These are phyloP conservation scores for Sceloporus tristichus DNA, from an alignment of 2,113 vertebrate genomes.

Conservation along the genomic window DNA sequence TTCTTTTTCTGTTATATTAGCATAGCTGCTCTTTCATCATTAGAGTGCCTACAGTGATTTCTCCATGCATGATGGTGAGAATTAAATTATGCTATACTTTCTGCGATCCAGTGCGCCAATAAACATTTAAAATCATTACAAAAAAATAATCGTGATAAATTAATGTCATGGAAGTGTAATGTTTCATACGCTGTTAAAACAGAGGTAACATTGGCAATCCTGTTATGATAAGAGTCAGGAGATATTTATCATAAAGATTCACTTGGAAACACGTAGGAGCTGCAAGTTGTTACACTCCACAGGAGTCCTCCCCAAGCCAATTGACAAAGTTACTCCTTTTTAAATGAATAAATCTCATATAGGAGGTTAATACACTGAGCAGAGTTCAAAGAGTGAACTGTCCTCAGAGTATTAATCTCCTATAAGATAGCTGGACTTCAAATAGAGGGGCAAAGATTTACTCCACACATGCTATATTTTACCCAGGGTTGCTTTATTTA, in stretches of 20 bases:
- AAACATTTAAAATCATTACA: conserved; percentile 75
- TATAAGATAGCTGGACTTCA: not conserved
- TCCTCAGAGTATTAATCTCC: not conserved
- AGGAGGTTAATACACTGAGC: conserved; percentile 52
- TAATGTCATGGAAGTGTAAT: conserved; percentile 62
- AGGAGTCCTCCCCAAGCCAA: not conserved
- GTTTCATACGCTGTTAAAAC: conserved; percentile 62
- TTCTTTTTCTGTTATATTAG: conserved; percentile 75
- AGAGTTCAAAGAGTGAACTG: conserved; percentile 30
- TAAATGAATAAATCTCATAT: conserved; percentile 40
- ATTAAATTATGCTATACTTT: conserved; percentile 77
- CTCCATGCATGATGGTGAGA: conserved; percentile 56
- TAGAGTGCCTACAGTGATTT: conserved; percentile 71
- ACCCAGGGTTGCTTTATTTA: not conserved
- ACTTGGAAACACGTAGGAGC: conserved; percentile 38
- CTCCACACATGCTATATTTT: not conserved
- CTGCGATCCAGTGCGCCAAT: conserved; percentile 63
- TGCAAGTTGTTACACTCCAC: conserved; percentile 26
- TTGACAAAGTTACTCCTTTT: conserved; percentile 49
- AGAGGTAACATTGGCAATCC: conserved; percentile 44
- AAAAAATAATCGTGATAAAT: conserved; percentile 76
- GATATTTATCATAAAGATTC: conserved; percentile 55
- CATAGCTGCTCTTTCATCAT: conserved; percentile 79
- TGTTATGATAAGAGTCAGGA: conserved; percentile 52
- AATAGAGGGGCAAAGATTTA: not conserved